Evolutionary conservation across 2,113 vertebrate genomes (phyloP), one percentile per base, ranked within the genome.

Genomic region (Fregetta grallaria): DNA sequence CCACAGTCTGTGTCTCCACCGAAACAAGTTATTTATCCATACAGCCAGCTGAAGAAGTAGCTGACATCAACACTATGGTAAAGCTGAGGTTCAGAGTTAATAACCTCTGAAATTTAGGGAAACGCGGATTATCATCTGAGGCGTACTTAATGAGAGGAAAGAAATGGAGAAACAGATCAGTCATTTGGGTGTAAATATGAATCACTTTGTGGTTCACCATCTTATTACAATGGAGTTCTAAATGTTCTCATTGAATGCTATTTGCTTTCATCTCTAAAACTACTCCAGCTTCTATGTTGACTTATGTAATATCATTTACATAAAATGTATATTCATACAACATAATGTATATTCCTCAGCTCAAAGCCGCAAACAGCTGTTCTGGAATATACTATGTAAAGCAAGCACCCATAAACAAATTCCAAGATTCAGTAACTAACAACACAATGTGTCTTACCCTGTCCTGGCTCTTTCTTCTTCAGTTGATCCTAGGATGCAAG

Each of bases 141-240:
- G 23, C 3, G 0, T 59, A 40, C 32, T 72, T 72, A 84, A 89
- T 30, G 44, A 92, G 52, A 86, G 45, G 29, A 73, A 83, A 75
- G 29, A 94, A 96, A 84, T 8, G 4, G 52, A 94, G 47, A 91
- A 96, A 95, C 32, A 75, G 47, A 87, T 68, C 68, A 86, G 81
- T 76, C 49, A 87, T 70, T 85, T 88, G 36, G 72, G 49, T 55
- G 44, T 76, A 91, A 96, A 91, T 88, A 68, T 30, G 30, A 90
- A 79, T 86, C 13, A 70, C 21, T 78, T 88, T 47, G 74, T 79
- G 92, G 85, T 83, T 87, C 93, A 79, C 92, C 42, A 38, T 70
- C 55, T 88, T 45, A 90, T 58, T 88, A 82, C 66, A 79, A 42
- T 9, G 13, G 49, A 86, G 52, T 82, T 86, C 26, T 88, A 90